Evolutionary conservation across 2,888 invertebrate species (phyloP).

Genomic region (Heliconius hortense): DNA sequence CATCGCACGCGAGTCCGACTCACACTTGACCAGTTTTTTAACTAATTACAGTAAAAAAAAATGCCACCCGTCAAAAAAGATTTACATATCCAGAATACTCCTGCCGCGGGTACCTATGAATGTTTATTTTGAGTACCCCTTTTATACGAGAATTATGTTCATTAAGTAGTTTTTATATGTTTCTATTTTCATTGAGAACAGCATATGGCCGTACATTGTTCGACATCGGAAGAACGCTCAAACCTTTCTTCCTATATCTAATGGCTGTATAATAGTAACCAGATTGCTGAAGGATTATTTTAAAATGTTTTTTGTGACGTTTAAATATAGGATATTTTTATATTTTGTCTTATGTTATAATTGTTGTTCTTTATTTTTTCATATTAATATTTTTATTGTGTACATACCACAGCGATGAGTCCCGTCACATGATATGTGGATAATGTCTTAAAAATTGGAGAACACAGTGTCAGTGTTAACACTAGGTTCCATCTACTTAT

Average conservation of each 20-base stretch:
- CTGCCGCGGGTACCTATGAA: constrained; percentile 33
- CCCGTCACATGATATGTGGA: too few species aligned
- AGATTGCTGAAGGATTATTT: constrained; percentile 31
- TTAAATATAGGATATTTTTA: not conserved
- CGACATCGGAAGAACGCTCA: constrained; percentile 34
- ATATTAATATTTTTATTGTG: too few species aligned
- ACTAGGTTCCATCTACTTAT: not conserved
- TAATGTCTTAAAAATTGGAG: not conserved
- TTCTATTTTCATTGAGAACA: constrained; percentile 58
- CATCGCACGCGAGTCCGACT: too few species aligned
- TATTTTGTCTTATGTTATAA: not conserved
- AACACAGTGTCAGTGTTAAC: not conserved
- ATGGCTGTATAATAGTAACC: constrained; percentile 35
- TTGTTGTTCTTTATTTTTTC: not conserved
- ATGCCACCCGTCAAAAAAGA: too few species aligned
- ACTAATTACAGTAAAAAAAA: not conserved
- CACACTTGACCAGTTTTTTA: too few species aligned
- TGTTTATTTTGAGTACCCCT: constrained; percentile 78
- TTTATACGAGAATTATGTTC: constrained; percentile 78
- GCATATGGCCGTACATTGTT: constrained; percentile 49
- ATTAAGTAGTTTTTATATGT: constrained; percentile 75
- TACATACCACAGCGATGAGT: too few species aligned
- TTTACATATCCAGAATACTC: constrained; percentile 54
- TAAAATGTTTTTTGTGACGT: not conserved
- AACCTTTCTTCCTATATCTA: constrained; percentile 30